Evolutionary conservation across 2,888 invertebrate species (phyloP).

Genomic region (Amorpha juglandis): DNA sequence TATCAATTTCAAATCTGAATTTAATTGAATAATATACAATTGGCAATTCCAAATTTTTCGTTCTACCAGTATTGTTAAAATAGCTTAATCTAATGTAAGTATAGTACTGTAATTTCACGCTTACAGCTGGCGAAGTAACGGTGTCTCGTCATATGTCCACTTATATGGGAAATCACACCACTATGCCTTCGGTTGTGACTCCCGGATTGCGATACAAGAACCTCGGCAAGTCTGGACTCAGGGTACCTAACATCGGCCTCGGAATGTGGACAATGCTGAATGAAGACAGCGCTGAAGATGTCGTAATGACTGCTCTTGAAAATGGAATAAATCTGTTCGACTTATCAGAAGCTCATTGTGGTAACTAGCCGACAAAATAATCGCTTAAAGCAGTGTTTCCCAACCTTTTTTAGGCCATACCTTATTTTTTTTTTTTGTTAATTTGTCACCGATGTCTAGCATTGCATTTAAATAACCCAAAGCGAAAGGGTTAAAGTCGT

Average conservation of each 20-base stretch:
- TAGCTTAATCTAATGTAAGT: too few relatives aligned
- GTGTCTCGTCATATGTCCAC: conserved; percentile 79
- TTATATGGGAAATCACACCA: conserved; percentile 83
- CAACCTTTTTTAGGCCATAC: too few relatives aligned
- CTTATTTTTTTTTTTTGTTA: too few relatives aligned
- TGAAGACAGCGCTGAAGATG: conserved; percentile 95
- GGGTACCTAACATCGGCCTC: conserved; percentile 97
- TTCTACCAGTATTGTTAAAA: too few relatives aligned
- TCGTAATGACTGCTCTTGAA: conserved; percentile 95
- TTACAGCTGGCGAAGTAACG: conserved; percentile 65
- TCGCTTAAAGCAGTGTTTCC: conserved; percentile 27
- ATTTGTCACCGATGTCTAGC: too few relatives aligned
- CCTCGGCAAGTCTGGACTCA: conserved; percentile 96
- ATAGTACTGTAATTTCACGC: background rate
- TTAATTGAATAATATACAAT: too few relatives aligned
- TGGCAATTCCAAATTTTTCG: too few relatives aligned
- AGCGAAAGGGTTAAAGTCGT: too few relatives aligned
- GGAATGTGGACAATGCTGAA: conserved; percentile 96
- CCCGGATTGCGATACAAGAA: conserved; percentile 95
- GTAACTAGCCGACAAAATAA: conserved; percentile 56
- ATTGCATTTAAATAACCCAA: too few relatives aligned
- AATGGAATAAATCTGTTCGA: conserved; percentile 98
- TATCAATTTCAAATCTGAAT: too few relatives aligned
- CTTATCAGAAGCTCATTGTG: conserved; percentile 96
- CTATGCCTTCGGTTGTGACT: conserved; percentile 87